A percentile compares a stretch with the other conserved stretches of the same genome.
Conservation (phyloP, 2,888 invertebrate genomes). For the Salpingus planirostris region DNA sequence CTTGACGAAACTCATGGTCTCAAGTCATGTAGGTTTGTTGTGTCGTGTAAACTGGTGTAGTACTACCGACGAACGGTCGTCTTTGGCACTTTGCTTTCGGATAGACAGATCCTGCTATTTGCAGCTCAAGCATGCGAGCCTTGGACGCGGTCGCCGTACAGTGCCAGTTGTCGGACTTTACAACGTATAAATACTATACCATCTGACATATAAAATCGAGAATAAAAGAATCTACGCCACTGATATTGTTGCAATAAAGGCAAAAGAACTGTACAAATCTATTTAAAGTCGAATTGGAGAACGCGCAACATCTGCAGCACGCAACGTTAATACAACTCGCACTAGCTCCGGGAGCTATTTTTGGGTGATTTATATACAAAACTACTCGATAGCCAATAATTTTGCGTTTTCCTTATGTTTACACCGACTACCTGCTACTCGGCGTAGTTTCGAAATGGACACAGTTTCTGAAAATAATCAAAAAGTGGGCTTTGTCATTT, state of each 20-base stretch:
- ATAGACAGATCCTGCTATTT: slow-evolving; percentile 25
- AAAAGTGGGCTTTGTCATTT: too few species aligned
- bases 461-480: too few species aligned
- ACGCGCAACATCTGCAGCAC: slow-evolving; percentile 4
- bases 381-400: too few species aligned
- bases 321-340: too few species aligned
- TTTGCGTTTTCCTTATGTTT: too few species aligned
- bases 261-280: slow-evolving; percentile 2
- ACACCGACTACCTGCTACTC: too few species aligned
- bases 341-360: too few species aligned
- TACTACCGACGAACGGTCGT: slow-evolving; percentile 9
- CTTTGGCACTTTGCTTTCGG: slow-evolving; percentile 25
- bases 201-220: slow-evolving; percentile 15
- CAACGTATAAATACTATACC: slow-evolving; percentile 16
- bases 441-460: too few species aligned
- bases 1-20: slow-evolving; percentile 37
- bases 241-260: slow-evolving; percentile 4
- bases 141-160: slow-evolving; percentile 22
- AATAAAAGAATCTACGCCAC: slow-evolving; percentile 7
- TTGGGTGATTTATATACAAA: too few species aligned
- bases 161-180: slow-evolving; percentile 12
- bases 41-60: background rate
- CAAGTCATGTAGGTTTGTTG: background rate
- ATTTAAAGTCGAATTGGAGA: slow-evolving; percentile 5
- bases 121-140: slow-evolving; percentile 30